Base-by-base conservation (phyloP, 2,113 vertebrate genomes). In the Chaenogobius annularis region DNA sequence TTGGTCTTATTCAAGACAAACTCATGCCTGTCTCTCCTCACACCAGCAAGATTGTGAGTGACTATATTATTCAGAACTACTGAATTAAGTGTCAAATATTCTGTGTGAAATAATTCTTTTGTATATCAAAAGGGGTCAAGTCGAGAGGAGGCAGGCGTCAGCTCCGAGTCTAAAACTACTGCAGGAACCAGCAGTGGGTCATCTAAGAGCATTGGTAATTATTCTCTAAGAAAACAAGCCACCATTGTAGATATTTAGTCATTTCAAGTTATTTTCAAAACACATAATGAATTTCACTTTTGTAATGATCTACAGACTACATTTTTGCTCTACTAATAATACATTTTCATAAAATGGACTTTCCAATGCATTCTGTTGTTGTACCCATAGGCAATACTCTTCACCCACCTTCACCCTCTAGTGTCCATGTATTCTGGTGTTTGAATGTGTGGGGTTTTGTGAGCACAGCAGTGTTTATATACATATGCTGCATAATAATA, bases 1-100 rank as follows among this genome's bases (percentile, higher is more conserved):
- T 91, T 1, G 86, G 84, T 7, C 71, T 85, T 13, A 61, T 82
- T 65, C 83, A 90, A 73, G 93, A 90, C 68, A 95, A 93, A 81
- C 80, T 90, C 69, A 77, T 82, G 35, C 72, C 87, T 50, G 70
- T 83, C 73, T 83, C 92, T 73, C 79, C 81, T 9, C 68, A 81
- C 54, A 92, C 87, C 66, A 92, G 81, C 54, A 87, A 77, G 23
- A 88, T 78, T 55, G 89, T 88, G 66, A 89, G 87, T 87, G 59
- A 10, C 50, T 50, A 0, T 50, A 7, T 40, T 40, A 40, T 9
- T 40, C 37, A 50, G 47, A 6, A 50, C 47, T 50, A 50, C 47
- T 14, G 0, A 47, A 47, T 14, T 50, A 50, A 50, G 48, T 3
- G 50, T 54, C 19, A 54, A 54, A 20, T 54, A n/a, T 52, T 52